These are phyloP conservation scores for Pseudochaenichthys georgianus DNA, from an alignment of 2,797 vertebrate species.

Conservation along the genomic window DNA sequence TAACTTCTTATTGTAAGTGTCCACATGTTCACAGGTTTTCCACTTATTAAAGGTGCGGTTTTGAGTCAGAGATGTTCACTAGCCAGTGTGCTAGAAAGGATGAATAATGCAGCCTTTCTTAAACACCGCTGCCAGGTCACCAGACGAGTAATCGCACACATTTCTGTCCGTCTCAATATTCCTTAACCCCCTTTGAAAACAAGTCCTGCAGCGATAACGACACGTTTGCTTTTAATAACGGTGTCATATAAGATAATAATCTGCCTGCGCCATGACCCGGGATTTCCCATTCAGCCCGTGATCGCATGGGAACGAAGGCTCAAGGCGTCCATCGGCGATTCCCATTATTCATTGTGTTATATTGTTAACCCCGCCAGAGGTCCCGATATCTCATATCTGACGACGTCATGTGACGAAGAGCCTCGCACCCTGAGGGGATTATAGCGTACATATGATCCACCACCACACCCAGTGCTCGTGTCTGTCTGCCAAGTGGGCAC, in stretches of 20 bases:
- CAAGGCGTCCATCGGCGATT: constrained; percentile 14
- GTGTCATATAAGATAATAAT: constrained; percentile 30
- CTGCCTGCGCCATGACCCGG: background rate
- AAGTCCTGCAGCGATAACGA: constrained; percentile 30
- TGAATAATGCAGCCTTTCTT: constrained; percentile 21
- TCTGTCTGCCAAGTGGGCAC: too few species aligned
- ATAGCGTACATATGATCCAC: constrained; percentile 18
- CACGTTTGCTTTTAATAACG: constrained; percentile 23
- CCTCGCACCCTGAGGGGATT: constrained; percentile 27
- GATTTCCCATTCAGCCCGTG: constrained; percentile 36
- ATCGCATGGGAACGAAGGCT: constrained; percentile 41
- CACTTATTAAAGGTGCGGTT: constrained; percentile 19
- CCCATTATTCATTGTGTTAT: constrained; percentile 29
- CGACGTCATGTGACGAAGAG: constrained; percentile 9
- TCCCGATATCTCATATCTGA: constrained; percentile 1
- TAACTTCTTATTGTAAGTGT: too few species aligned
- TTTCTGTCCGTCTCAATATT: constrained; percentile 37
- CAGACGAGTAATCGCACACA: constrained; percentile 45
- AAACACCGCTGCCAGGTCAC: constrained; percentile 51
- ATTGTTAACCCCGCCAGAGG: background rate
- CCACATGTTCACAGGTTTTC: background rate
- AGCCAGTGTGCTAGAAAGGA: constrained; percentile 18
- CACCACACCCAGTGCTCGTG: constrained; percentile 4
- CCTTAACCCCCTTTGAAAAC: constrained; percentile 37
- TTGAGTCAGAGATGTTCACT: constrained; percentile 16